A percentile compares a stretch with the other conserved stretches of the same genome.
Conservation (phyloP, 2,888 invertebrate species). For the Anticlea derivata region DNA sequence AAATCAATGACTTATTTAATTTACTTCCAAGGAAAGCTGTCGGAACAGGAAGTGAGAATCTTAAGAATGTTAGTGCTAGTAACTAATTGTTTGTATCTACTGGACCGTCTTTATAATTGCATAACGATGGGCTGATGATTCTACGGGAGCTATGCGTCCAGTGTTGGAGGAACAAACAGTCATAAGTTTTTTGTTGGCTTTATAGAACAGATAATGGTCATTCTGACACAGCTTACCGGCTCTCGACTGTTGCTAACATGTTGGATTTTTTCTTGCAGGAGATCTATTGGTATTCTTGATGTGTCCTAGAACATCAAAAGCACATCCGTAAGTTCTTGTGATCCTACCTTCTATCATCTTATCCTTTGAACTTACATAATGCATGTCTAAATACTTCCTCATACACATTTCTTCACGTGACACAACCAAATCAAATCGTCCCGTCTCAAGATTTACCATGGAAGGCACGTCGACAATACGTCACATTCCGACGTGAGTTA, state of each 20-base stretch:
- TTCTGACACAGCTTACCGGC: too few species aligned
- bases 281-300: too few species aligned
- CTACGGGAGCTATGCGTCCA: background rate
- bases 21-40: conserved; percentile 27
- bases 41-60: conserved; percentile 30
- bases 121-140: conserved; percentile 25
- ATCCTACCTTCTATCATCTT: too few species aligned
- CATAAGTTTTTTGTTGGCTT: background rate
- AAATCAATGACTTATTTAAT: conserved; percentile 23
- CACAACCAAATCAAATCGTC: conserved; percentile 33
- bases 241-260: too few species aligned
- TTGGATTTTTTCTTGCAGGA: too few species aligned
- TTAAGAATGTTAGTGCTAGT: conserved; percentile 32
- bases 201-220: too few species aligned
- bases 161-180: conserved; percentile 1
- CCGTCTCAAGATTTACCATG: conserved; percentile 37
- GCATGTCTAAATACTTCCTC: conserved; percentile 31
- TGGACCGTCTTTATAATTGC: conserved; percentile 27
- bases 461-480: conserved; percentile 44
- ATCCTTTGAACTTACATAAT: conserved; percentile 17
- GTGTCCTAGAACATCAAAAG: too few species aligned
- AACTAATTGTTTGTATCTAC: conserved; percentile 34
- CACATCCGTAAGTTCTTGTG: too few species aligned
- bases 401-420: conserved; percentile 26
- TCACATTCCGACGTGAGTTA: conserved; percentile 49